Conservation (phyloP, 2,888 invertebrate genomes). For the Stenichneumon culpator region DNA sequence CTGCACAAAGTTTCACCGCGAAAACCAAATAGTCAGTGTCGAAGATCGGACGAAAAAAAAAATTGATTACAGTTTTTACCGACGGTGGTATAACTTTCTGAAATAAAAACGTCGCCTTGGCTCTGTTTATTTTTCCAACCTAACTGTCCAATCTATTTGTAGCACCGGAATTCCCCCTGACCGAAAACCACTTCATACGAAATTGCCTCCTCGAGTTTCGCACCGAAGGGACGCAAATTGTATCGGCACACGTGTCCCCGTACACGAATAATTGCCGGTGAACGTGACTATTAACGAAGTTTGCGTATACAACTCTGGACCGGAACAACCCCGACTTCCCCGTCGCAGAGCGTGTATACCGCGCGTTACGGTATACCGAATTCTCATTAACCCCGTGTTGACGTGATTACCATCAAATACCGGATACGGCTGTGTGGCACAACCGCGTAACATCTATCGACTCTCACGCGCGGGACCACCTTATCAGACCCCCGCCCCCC, state of each 20-base stretch:
- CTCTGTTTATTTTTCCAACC: too few species aligned
- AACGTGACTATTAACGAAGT: constrained; percentile 6
- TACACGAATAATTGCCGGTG: background rate
- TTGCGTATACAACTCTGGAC: background rate
- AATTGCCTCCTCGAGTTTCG: background rate
- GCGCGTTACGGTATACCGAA: constrained; percentile 14
- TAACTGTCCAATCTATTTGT: too few species aligned
- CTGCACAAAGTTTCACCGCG: too few species aligned
- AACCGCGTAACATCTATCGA: constrained; percentile 12
- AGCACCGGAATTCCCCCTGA: too few species aligned
- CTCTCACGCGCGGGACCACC: background rate
- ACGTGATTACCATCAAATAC: constrained; percentile 15
- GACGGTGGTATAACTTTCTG: too few species aligned
- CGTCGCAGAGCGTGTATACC: background rate
- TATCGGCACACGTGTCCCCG: background rate
- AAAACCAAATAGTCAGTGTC: too few species aligned
- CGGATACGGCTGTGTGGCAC: background rate
- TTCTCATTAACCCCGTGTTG: constrained; percentile 32
- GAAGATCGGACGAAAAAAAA: too few species aligned
- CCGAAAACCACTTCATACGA: too few species aligned
- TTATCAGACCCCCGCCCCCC: background rate
- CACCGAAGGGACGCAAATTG: constrained; percentile 1
- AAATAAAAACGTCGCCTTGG: too few species aligned
- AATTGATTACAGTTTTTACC: too few species aligned
- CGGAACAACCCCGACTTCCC: constrained; percentile 14